Conservation (phyloP, 1,140 invertebrate species). For the Papilio dardanus region DNA sequence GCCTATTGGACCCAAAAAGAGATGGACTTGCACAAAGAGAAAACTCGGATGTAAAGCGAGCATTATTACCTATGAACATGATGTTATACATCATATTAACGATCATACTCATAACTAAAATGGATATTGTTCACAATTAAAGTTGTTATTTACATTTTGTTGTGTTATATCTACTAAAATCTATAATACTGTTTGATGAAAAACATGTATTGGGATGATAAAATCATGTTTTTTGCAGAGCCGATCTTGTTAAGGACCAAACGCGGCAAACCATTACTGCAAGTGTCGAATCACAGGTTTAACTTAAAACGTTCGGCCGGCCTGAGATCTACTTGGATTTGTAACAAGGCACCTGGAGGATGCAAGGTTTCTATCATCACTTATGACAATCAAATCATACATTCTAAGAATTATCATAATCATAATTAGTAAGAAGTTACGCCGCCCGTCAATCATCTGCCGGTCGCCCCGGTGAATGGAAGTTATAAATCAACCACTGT, state of each 20-base stretch:
- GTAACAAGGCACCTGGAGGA: slow-evolving; percentile 59
- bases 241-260: slow-evolving; percentile 53
- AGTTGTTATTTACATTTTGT: background rate
- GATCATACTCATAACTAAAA: background rate
- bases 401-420: slow-evolving; percentile 56
- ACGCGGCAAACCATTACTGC: slow-evolving; percentile 60
- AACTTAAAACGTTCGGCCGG: slow-evolving; percentile 55
- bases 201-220: background rate
- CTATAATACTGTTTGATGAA: too few relatives aligned
- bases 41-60: background rate
- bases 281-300: slow-evolving; percentile 51
- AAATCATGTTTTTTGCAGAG: slow-evolving; percentile 41
- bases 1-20: background rate
- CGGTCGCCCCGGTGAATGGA: too few relatives aligned
- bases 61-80: background rate
- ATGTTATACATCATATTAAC: background rate
- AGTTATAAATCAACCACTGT: too few relatives aligned
- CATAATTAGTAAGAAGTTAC: slow-evolving; percentile 42
- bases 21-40: background rate
- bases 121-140: background rate
- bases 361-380: slow-evolving; percentile 59
- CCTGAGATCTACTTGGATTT: slow-evolving; percentile 56
- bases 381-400: slow-evolving; percentile 52
- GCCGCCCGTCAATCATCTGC: too few relatives aligned
- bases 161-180: background rate